Percentiles rank a stretch among this genome's conserved stretches.
Conservation (phyloP, 2,888 invertebrate genomes). For the Agrochola macilenta region DNA sequence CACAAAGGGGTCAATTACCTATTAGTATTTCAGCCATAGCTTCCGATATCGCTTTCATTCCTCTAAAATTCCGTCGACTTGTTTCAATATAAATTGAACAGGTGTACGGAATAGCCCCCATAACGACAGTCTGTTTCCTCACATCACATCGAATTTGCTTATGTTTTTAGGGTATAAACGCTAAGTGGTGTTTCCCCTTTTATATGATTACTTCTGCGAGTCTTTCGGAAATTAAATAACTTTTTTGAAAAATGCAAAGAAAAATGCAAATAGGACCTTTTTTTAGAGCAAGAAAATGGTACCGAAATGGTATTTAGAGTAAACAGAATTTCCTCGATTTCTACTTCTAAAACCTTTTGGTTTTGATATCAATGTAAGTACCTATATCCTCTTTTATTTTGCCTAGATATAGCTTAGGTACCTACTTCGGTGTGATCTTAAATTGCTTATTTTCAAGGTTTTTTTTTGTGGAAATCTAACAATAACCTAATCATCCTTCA, state of each 20-base stretch:
- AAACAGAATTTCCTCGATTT: neutral
- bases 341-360: neutral
- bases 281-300: too few relatives aligned
- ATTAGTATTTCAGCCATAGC: constrained; percentile 35
- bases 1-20: constrained; percentile 15
- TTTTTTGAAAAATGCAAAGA: too few relatives aligned
- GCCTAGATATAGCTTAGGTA: neutral
- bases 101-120: constrained; percentile 71
- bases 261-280: too few relatives aligned
- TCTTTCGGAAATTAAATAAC: constrained; percentile 11
- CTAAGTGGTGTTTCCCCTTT: constrained; percentile 24
- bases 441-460: too few relatives aligned
- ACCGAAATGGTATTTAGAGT: too few relatives aligned
- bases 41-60: constrained; percentile 47
- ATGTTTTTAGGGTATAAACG: constrained; percentile 37
- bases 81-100: constrained; percentile 68
- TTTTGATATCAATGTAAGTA: neutral
- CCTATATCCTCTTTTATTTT: neutral
- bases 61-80: constrained; percentile 53
- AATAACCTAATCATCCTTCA: neutral
- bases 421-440: too few relatives aligned
- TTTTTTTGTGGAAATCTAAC: neutral
- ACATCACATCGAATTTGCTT: constrained; percentile 57
- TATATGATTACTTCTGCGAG: constrained; percentile 5
- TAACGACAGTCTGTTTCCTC: constrained; percentile 66